Base-by-base conservation (phyloP, 2,888 invertebrate species). In the Cynaeus angustus region DNA sequence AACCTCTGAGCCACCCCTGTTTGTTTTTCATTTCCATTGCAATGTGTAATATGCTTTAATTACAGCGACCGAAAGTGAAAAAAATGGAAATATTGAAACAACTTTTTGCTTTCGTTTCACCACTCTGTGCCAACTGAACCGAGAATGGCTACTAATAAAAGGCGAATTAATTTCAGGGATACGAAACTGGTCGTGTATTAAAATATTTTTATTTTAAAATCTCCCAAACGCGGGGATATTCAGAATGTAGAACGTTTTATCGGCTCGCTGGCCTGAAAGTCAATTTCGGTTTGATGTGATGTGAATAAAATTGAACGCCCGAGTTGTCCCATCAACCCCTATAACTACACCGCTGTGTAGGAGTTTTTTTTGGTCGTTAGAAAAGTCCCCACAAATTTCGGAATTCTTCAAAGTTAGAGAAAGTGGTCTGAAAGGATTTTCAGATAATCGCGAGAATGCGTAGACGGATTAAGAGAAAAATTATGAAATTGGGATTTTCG, bases 221-320 rank as follows among this genome's bases (percentile, higher is more conserved):
- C 56, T 53, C 26, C 30, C 43, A 55, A 65, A 65, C 62, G 46
- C 38, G 66, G 68, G 72, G 67, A 70, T 66, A 70, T 59, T 65
- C 52, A 46, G 53, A 66, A 66, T 56, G 72, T 71, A 64, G 74
- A 76, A 76, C 82, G 80, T 82, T 84, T 83, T 83, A 81, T 81
- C 83, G 82, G 81, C 80, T 83, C 82, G 82, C 76, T 82, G 83
- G 80, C 76, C 82, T 78, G 83, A 83, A 83, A 84, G 83, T 84
- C 84, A 84, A 84, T 84, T 84, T 82, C 82, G 79, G 80, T 82
- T 81, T 82, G 83, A 83, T 83, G 83, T 83, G 83, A 83, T 81
- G 83, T 83, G 83, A 83, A 83, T 83, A 83, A 83, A 82, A 83
- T 82, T 79, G 81, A 81, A 82, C 81, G 82, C 81, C 77, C 75